A percentile compares a stretch with the other conserved stretches of the same genome.
These are phyloP conservation scores for Globicephala melas DNA, from an alignment of 2,113 vertebrate genomes.

Conservation along the genomic window DNA sequence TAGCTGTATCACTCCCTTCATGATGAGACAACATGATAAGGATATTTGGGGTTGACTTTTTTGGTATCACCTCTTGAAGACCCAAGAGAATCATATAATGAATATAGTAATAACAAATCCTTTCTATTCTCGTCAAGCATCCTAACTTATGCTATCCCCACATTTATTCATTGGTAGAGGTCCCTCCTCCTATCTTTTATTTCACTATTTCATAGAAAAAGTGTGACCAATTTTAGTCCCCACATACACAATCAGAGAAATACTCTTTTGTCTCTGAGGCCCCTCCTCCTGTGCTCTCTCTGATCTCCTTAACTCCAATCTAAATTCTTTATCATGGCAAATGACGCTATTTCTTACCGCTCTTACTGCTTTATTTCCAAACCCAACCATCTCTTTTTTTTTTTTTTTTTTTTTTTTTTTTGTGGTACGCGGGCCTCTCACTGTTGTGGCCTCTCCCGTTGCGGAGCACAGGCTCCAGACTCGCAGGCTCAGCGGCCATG, in stretches of 20 bases:
- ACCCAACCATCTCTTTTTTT: neutral
- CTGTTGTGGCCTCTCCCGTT: too few relatives aligned
- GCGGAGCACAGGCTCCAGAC: too few relatives aligned
- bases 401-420: too few relatives aligned
- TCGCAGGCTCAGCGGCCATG: too few relatives aligned
- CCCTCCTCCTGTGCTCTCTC: neutral
- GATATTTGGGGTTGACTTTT: neutral
- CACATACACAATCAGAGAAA: neutral
- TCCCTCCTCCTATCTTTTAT: neutral
- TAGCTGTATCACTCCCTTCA: neutral
- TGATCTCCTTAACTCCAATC: neutral
- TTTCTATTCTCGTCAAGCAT: neutral
- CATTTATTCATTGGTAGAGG: neutral
- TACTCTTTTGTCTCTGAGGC: neutral
- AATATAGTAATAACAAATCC: neutral
- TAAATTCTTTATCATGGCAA: neutral
- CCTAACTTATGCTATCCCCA: neutral
- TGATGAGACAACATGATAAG: neutral
- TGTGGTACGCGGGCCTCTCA: too few relatives aligned
- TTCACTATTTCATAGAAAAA: constrained; percentile 2
- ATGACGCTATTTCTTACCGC: neutral
- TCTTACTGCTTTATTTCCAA: neutral
- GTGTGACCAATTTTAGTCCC: neutral
- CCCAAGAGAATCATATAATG: neutral
- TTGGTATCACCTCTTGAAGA: neutral